Base-by-base conservation (phyloP, 1,140 invertebrate genomes). In the Drosophila azteca region DNA sequence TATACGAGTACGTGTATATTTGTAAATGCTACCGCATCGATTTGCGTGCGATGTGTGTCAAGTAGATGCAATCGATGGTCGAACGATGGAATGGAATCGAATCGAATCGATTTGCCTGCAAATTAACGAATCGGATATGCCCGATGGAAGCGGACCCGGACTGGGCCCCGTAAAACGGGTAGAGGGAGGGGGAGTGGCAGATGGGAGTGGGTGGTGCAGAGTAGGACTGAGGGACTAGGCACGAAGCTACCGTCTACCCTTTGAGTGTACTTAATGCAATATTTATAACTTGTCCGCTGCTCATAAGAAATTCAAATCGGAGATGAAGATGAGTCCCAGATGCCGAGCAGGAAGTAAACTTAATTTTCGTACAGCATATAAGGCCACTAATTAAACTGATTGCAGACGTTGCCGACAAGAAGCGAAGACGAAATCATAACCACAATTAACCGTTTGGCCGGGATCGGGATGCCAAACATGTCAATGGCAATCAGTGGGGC, bases 41-140 rank as follows among this genome's bases (percentile, higher is more conserved):
- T 88, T 88, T 88, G 83, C 79, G 83, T 88, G 71, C 83, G 79
- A 88, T 88, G 83, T 88, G 83, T 88, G 83, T 88, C 83, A 88
- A 88, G 83, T 88, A 88, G 84, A 88, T 88, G 83, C 83, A 87
- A 88, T 76, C 78, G 63, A 44, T 44, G 73, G 52, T 50, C 45
- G 45, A 44, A 49, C 51, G 52, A 44, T 44, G 35, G 50, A 59
- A 24, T 54, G 2, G 49, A 41, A 62, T 61, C 13, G 13, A 15
- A 44, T 53, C 8, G 81, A 85, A 87, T 87, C 75, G 64, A 88
- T 84, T 79, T 76, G 80, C 71, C 72, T 84, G 79, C 76, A 76
- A 82, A 84, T 89, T 87, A 83, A 71, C 55, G 65, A 65, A 87
- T 87, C 82, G 78, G 83, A 87, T 87, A 72, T 87, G 69, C 57